Conservation (phyloP, 2,797 vertebrate genomes). For the Vireo griseus region DNA sequence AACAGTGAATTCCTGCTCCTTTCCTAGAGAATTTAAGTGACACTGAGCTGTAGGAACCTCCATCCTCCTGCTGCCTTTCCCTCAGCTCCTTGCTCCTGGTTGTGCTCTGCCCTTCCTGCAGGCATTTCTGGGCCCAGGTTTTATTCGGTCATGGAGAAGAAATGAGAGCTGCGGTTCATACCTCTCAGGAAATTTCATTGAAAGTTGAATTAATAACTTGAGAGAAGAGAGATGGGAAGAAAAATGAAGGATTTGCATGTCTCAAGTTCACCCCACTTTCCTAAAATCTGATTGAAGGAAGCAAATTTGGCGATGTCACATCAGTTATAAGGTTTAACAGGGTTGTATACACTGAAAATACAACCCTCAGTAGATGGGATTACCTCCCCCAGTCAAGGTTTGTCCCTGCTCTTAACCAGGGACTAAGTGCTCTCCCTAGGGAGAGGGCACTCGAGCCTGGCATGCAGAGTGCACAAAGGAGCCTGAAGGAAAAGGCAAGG, state of each 20-base stretch:
- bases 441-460: background rate
- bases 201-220: background rate
- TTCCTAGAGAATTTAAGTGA: background rate
- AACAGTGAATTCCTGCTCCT: background rate
- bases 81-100: background rate
- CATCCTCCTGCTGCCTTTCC: background rate
- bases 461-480: background rate
- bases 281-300: background rate
- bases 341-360: background rate
- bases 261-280: background rate
- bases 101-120: background rate
- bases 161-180: background rate
- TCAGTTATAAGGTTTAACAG: background rate
- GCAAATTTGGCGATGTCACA: background rate
- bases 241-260: background rate
- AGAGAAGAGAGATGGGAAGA: background rate
- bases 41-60: background rate
- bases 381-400: background rate
- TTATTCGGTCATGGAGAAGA: background rate
- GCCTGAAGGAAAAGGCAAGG: background rate
- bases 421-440: accelerated
- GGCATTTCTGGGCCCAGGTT: background rate
- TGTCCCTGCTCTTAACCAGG: background rate
- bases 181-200: background rate
- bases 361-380: background rate